Base-by-base conservation (phyloP, 37 sponge, comb jelly and placozoan species). In the Hormiphora californensis region DNA sequence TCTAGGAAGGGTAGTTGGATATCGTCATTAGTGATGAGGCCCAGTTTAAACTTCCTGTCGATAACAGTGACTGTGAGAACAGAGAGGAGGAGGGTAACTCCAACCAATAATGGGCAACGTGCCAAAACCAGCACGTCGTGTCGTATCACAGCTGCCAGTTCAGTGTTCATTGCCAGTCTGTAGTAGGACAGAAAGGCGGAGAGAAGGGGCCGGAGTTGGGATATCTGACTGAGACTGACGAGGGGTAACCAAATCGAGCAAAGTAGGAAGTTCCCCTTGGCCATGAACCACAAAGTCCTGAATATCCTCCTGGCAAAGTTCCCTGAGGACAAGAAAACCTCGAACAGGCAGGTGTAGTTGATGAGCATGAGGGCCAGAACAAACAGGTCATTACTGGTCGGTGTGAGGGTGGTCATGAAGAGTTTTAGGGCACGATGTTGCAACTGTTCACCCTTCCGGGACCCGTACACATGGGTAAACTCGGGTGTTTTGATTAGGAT, bases 261-360 rank as follows among this genome's bases (percentile, higher is more conserved):
- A 1, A 73, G 46, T 28, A 73, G 46, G 46, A 73, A 73, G 81
- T 73, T 73, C 43, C 81, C 36, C 43, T 73, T 73, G 23, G 81
- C 81, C 81, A 73, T 73, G 22, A 73, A 73, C 81, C 81, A 73
- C 46, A 73, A 36, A 1, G 81, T 73, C 49, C 81, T 39, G 46
- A 73, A 73, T 19, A 73, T 36, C 34, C 81, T 21, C 25, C 81
- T 44, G 39, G 81, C 81, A 5, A 73, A n/a, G 25, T 73, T 73
- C 4, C 81, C 81, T 4, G 40, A 43, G 46, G 81, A 73, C 49
- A 73, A 49, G 23, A 73, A 73, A 43, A 73, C 43, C 23, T 73
- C 81, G 39, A 73, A 73, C 21, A 73, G 34, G 35, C 81, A 73
- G 81, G 49, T 73, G 81, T 73, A 73, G 46, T 73, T 73, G 81